Conservation (phyloP, 2,797 vertebrate species). For the Lacerta viridis region DNA sequence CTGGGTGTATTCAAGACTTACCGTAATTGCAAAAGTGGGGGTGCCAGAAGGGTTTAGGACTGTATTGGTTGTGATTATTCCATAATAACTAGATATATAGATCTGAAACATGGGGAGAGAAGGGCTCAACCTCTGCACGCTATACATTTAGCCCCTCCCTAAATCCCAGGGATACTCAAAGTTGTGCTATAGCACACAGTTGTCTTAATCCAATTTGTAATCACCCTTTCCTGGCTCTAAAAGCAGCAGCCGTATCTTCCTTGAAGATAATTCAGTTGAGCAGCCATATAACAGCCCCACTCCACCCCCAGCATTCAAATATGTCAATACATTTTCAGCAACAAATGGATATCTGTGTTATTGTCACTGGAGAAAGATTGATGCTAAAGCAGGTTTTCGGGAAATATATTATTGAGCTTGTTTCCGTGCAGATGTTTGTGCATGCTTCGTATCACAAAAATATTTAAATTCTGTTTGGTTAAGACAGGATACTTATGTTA, state of each 20-base stretch:
- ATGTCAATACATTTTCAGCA: conserved; percentile 64
- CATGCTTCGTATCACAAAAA: conserved; percentile 72
- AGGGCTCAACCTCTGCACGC: not conserved
- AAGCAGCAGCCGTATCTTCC: conserved; percentile 65
- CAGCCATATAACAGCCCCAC: conserved; percentile 62
- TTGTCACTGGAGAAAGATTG: conserved; percentile 68
- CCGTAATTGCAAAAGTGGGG: not conserved
- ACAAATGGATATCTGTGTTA: conserved; percentile 57
- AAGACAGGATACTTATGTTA: conserved; percentile 73
- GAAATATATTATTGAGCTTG: conserved; percentile 69
- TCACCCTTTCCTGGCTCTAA: conserved; percentile 64
- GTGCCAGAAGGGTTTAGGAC: not conserved
- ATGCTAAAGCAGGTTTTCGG: conserved; percentile 42
- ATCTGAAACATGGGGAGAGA: not conserved
- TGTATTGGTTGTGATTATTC: not conserved
- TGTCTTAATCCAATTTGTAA: conserved; percentile 69
- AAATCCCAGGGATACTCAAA: conserved; percentile 78
- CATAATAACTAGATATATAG: not conserved
- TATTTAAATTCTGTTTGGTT: conserved; percentile 80
- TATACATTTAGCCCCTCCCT: conserved; percentile 28
- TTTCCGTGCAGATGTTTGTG: conserved; percentile 63
- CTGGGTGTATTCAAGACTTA: not conserved
- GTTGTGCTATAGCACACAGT: conserved; percentile 63
- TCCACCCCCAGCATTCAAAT: conserved; percentile 52
- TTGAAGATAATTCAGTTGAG: conserved; percentile 66